Base-by-base conservation (phyloP, 2,888 invertebrate species). In the Nemotelus pantherinus region DNA sequence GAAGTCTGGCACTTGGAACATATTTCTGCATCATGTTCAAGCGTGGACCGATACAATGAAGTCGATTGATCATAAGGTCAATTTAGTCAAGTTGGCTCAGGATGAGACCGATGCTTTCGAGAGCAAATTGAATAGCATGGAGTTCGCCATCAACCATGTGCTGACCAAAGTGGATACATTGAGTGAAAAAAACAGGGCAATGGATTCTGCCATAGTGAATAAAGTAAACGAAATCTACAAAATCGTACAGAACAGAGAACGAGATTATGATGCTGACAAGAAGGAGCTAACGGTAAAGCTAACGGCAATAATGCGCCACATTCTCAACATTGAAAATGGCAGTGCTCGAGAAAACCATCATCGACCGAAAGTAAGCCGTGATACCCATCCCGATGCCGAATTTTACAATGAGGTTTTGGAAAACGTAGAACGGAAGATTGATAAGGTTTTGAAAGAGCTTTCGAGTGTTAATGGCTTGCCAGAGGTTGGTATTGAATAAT, bases 31-130 rank as follows among this genome's bases (percentile, higher is more conserved):
- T 80, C 89, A 89, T 81, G 88, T 89, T 58, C 85, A 88, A 25
- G 87, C 89, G 0, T 89, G 89, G 89, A 89, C 89, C 78, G 89
- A 89, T 57, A 89, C 89, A 80, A 86, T 89, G 77, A 88, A 88
- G 78, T 84, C 88, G 2, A 82, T 89, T 7, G 89, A 89, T 82
- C 86, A 87, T 79, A 89, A 89, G 83, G 83, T 90, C 43, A 88
- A 88, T 78, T 84, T 89, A 50, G 85, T 90, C 10, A 88, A 86
- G 82, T 88, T 87, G 3, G 80, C 82, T 0, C 83, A 85, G 77
- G 84, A 84, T 9, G 82, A 83, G 9, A 82, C 82, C 47, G 80
- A 83, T 25, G 64, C 78, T 3, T 80, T 81, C 64, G 79, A 81
- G n/a, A 82, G 82, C 47, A 86, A 86, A 75, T 79, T 89, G 1